Base-by-base conservation (phyloP, 2,797 vertebrate species). In the Karalla daura region DNA sequence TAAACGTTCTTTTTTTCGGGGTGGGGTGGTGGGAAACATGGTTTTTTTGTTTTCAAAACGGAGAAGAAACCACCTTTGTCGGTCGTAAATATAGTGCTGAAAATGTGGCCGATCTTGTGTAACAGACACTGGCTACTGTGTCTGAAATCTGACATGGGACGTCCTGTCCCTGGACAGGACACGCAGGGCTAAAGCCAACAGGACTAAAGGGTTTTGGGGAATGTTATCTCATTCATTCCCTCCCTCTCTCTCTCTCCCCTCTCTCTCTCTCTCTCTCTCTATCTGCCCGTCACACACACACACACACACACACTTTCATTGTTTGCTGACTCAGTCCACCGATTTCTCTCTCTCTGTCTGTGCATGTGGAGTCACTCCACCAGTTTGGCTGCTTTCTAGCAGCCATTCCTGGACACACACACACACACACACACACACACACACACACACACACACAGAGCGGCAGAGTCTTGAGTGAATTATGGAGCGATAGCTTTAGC, bases 111-210 rank as follows among this genome's bases (percentile, higher is more conserved):
- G 40, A 66, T 40, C 63, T 74, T 74, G 71, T 78, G 64, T 28
- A 80, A 82, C 55, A 75, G 46, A 76, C 68, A 61, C 69, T 73
- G 77, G 62, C 82, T 54, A 24, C 64, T 66, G 59, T 45, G n/a
- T 51, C 46, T 81, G 71, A 85, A 84, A 85, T 75, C 65, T 66
- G 76, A 76, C 79, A 66, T 50, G 76, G 89, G 81, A 89, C 82
- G 25, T 82, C 54, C 70, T 88, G 90, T 91, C 80, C 83, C 74
- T 60, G 70, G 82, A 41, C 51, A n/a, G 61, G 51, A 54, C 61
- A 73, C 50, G 54, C 33, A 50, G 10, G 41, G 69, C 53, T 30
- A 25, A 62, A 76, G 85, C 80, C 88, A 91, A 84, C 11, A 6
- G 41, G 74, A 83, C 71, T 24, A 78, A 71, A 84, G 73, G 40